Conservation (phyloP, 1,140 invertebrate species). For the Drosophila bipectinata region DNA sequence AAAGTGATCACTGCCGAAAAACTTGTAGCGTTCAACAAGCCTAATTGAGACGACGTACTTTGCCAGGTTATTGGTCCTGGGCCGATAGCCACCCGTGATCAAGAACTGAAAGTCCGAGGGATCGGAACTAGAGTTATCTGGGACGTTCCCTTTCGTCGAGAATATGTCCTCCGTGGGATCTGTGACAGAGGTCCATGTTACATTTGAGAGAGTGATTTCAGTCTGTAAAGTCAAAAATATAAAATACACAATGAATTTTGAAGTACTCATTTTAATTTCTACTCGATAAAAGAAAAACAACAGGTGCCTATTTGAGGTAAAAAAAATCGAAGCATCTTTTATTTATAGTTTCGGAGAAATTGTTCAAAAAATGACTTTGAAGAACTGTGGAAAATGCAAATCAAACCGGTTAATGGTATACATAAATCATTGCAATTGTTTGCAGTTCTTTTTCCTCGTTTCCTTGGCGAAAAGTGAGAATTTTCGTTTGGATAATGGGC, state of each 20-base stretch:
- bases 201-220: no score
- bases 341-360: not conserved
- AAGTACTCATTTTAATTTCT: no score
- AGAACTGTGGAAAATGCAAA: slow-evolving; percentile 31
- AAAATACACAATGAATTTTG: no score
- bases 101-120: not conserved
- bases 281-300: no score
- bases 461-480: slow-evolving; percentile 71
- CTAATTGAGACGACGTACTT: not conserved
- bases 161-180: no score
- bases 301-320: no score
- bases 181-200: no score
- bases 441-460: slow-evolving; percentile 39
- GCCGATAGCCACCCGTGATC: not conserved
- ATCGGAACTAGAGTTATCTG: not conserved
- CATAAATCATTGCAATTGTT: slow-evolving; percentile 32
- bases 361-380: slow-evolving; percentile 2
- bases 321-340: no score
- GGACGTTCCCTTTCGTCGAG: no score
- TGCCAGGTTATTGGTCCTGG: not conserved
- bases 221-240: no score
- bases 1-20: not conserved
- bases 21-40: not conserved
- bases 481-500: slow-evolving; percentile 58
- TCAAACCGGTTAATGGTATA: slow-evolving; percentile 58